Evolutionary conservation across 1,140 invertebrate genomes (phyloP), one percentile per base, ranked within the genome.

Genomic region (Pseudomyrmex flavicornis): DNA sequence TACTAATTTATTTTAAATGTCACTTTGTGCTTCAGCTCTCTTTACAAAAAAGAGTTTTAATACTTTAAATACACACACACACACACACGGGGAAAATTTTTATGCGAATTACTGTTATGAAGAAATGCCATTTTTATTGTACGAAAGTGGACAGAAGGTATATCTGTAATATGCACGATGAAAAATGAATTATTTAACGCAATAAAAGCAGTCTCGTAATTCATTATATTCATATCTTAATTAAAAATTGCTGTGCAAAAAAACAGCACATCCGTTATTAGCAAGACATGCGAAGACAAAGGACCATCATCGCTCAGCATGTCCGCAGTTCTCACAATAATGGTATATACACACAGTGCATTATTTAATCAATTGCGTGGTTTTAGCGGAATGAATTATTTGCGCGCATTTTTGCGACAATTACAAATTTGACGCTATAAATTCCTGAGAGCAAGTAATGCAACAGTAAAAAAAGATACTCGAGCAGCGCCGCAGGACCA

Each of bases 221-320:
- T 80, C 76, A 80, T 80, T 70, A 59, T 59, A 10, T 80, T 80
- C 20, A 80, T 61, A 80, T 80, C 44, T 54, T 44, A 80, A 80
- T 80, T 80, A 80, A 80, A 80, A 79, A 70, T 79, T 79, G 76
- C 52, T 59, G 65, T 22, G 35, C 35, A 35, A 35, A 35, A 2
- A 68, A 79, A 20, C 22, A 79, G 65, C 65, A 35, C n/a, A 59
- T 59, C 22, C 59, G 20, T 46, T 48, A 70, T 80, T 80, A 80
- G 70, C 66, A 80, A 70, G 54, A n/a, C 56, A 48, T 1, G 44
- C 10, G 20, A 79, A 79, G 76, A 80, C 15, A 70, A 80, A 80
- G 20, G 54, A 50, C 52, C 15, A 20, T 70, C 66, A 61, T 80
- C 48, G 76, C 63, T 70, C 76, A 80, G 22, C n/a, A 12, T 80